Evolutionary conservation across 2,113 vertebrate genomes (phyloP).

Genomic region (Nothoprocta pentlandii): DNA sequence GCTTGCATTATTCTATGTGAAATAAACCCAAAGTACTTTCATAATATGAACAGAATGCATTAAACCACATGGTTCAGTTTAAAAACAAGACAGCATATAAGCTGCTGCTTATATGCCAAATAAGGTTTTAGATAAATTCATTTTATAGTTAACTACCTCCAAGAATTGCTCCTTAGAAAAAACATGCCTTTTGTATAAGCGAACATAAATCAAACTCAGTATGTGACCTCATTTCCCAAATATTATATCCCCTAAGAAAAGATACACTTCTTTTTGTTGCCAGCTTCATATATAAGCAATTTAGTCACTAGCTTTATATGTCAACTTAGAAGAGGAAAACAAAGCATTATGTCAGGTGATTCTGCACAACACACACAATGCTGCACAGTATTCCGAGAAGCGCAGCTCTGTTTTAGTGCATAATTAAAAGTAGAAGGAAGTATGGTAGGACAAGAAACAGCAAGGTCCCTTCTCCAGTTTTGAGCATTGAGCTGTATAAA

Average conservation of each 20-base stretch:
- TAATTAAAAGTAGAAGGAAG: not conserved
- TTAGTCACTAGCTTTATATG: not conserved
- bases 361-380: not conserved
- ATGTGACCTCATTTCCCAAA: not conserved
- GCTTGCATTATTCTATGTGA: not conserved
- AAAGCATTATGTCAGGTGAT: not conserved
- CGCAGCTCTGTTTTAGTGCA: not conserved
- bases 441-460: not conserved
- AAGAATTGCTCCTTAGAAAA: not conserved
- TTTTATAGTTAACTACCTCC: not conserved
- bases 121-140: not conserved
- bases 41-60: not conserved
- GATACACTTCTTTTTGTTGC: too few species aligned
- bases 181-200: not conserved
- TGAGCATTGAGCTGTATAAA: not conserved
- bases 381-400: not conserved
- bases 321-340: not conserved
- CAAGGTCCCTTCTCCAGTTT: not conserved
- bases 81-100: not conserved
- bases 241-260: not conserved
- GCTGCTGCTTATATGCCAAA: not conserved
- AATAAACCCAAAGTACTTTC: not conserved
- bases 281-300: not conserved
- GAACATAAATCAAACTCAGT: not conserved
- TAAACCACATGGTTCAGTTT: not conserved